Conservation (phyloP, 2,888 invertebrate species). For the Sialis lutaria region DNA sequence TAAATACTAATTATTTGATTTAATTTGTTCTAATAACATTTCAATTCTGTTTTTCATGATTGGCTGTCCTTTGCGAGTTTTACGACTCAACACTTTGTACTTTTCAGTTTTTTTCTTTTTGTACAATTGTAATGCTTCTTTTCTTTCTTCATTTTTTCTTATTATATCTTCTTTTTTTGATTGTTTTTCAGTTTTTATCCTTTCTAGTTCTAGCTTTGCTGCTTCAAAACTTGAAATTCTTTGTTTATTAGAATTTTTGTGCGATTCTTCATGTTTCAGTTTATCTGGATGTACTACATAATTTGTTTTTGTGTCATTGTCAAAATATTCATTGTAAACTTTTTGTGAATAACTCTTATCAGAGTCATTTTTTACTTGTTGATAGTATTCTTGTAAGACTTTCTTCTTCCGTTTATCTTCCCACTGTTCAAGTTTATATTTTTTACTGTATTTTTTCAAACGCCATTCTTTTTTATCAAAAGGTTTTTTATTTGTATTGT, state of each 20-base stretch:
- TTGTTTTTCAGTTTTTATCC: constrained; percentile 35
- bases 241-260: constrained; percentile 9
- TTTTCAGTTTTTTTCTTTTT: constrained; percentile 51
- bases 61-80: constrained; percentile 69
- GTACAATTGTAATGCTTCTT: constrained; percentile 44
- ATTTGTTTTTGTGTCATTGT: not conserved
- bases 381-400: constrained; percentile 35
- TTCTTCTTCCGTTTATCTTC: constrained; percentile 43
- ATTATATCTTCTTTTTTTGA: constrained; percentile 29
- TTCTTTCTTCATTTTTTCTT: constrained; percentile 35
- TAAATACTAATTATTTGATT: too few relatives aligned
- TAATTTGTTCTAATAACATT: constrained; percentile 55
- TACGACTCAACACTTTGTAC: constrained; percentile 54
- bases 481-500: constrained; percentile 27
- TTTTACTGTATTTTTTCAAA: constrained; percentile 49
- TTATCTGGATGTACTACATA: not conserved
- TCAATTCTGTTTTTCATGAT: constrained; percentile 70
- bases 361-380: constrained; percentile 31
- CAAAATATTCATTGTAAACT: too few relatives aligned
- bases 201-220: constrained; percentile 34
- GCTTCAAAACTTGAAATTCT: constrained; percentile 29
- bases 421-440: constrained; percentile 50
- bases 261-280: not conserved
- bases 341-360: constrained; percentile 4
- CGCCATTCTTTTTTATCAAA: constrained; percentile 52